Base-by-base conservation (phyloP, 1,140 invertebrate genomes). In the Rhagoletis zephyria region DNA sequence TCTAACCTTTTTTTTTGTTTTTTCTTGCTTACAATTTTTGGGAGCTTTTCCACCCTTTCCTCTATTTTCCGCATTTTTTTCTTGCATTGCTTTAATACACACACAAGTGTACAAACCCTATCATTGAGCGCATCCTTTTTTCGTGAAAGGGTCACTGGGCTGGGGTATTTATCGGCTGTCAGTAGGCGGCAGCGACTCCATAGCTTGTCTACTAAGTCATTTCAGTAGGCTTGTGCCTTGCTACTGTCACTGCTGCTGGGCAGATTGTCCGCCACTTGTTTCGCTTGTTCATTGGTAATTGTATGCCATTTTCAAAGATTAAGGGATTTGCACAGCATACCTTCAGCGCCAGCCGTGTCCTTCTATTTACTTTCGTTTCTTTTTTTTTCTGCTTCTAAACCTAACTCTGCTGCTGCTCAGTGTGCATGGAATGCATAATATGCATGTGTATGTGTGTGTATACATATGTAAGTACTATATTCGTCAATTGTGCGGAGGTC, bases 281-380 rank as follows among this genome's bases (percentile, higher is more conserved):
- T 81, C 74, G 74, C 74, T 56, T 81, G 74, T 85, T 88, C 90
- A 88, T 90, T 90, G 89, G 90, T 92, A 92, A 92, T 92, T 92
- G 91, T 90, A 90, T 91, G 91, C 90, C 90, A 92, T 92, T 92
- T 90, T 89, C 91, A 91, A 92, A 92, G 91, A 92, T 92, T 92
- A 92, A 92, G 91, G 91, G 91, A 92, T 92, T 92, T 92, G 88
- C 88, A 88, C 87, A 86, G 87, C 56, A 59, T 63, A 88, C 85
- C 64, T 60, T 51, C 19, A 61, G 63, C 51, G 85, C 85, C 30
- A 45, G 60, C n/a, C 60, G 81, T 85, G 86, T 88, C 88, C 87
- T 87, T 87, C 30, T 30, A 30, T 30, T 87, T 86, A 86, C 30
- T 16, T 10, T 40, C n/a, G 59, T 65, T 87, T 87, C n/a, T n/a